phyloP scores from a whole-genome alignment of 2,888 invertebrate species.

The Lycocerus yunnanus region DNA sequence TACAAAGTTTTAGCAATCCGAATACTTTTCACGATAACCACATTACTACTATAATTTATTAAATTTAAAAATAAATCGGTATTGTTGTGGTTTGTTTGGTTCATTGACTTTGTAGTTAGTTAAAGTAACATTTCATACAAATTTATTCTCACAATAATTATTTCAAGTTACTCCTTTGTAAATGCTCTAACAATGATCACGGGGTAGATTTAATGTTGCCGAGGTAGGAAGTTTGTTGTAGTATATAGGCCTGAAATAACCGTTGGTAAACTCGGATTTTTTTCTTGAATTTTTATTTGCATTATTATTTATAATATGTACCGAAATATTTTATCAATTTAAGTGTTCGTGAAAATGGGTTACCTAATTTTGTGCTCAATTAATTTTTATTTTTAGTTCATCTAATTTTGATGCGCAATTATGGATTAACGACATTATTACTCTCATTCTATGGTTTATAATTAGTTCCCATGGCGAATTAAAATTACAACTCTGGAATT shows the following conservation, averaged over 20 bases:
- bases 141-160: background rate
- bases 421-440: background rate
- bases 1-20: background rate
- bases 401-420: background rate
- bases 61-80: background rate
- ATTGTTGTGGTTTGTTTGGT: background rate
- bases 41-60: background rate
- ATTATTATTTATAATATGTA: too few species aligned
- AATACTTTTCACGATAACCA: background rate
- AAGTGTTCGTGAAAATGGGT: too few species aligned
- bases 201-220: too few species aligned
- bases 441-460: background rate
- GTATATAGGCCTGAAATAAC: too few species aligned
- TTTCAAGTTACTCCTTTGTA: background rate
- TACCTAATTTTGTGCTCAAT: too few species aligned
- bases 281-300: too few species aligned
- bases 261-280: too few species aligned
- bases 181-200: background rate
- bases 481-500: too few species aligned
- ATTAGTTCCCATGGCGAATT: too few species aligned
- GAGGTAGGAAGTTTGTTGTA: too few species aligned
- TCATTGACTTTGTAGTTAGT: background rate
- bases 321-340: too few species aligned
- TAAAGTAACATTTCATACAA: background rate
- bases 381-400: too few species aligned